Conservation (phyloP, 2,113 vertebrate species). For the Ginglymostoma cirratum region DNA sequence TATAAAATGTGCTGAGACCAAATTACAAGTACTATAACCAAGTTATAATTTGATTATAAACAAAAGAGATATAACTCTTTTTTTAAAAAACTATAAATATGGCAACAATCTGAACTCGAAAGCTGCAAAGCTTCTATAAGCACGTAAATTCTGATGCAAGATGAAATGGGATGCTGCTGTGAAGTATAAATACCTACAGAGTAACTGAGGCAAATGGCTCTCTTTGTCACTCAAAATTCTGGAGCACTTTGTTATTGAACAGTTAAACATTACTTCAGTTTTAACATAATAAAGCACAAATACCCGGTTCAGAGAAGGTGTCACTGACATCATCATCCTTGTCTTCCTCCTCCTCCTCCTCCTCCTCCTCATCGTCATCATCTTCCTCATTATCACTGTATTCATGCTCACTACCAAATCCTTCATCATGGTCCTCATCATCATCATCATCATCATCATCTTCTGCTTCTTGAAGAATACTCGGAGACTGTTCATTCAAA, state of each 20-base stretch:
- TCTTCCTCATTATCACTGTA: constrained; percentile 83
- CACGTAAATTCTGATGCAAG: not conserved
- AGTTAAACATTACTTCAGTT: not conserved
- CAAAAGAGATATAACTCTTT: too few relatives aligned
- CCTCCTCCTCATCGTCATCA: constrained; percentile 73
- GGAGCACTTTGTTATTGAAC: not conserved
- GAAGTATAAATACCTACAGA: not conserved
- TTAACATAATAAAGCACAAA: constrained; percentile 20
- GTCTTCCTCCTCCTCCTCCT: constrained; percentile 77
- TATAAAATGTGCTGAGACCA: not conserved
- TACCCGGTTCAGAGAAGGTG: constrained; percentile 96
- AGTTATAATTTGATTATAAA: too few relatives aligned
- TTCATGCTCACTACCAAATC: constrained; percentile 93
- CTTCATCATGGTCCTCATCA: constrained; percentile 87
- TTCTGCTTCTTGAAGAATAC: constrained; percentile 67
- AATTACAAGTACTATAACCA: not conserved
- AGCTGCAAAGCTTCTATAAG: not conserved
- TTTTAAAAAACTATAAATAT: not conserved
- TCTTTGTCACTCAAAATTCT: not conserved
- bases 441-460: constrained; percentile 69
- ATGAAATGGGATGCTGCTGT: not conserved
- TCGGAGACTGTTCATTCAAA: constrained; percentile 62
- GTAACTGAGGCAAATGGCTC: not conserved
- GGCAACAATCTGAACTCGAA: not conserved
- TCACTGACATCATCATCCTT: constrained; percentile 96